Evolutionary conservation across 2,113 vertebrate genomes (phyloP), one percentile per base, ranked within the genome.

Genomic region (Thalassoma bifasciatum): DNA sequence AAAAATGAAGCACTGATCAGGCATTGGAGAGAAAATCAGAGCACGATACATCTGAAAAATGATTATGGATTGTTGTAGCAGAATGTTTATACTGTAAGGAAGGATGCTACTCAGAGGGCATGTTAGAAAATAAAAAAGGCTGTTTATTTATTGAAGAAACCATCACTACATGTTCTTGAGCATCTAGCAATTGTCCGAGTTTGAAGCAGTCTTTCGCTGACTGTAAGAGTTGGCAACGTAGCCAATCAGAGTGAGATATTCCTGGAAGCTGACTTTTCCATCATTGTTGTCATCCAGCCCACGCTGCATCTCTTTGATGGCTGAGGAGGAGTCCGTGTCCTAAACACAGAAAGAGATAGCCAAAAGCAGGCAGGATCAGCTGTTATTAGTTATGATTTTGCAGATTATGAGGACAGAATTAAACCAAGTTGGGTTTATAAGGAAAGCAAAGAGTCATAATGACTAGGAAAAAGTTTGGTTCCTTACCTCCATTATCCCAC

Each of bases 191-290:
- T 86, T 63, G 0, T 62, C 66, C 24, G 54, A 42, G 8, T 72
- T 66, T 56, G 30, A 0, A 16, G 3, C 83, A 8, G 0, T 0
- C 47, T 82, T 73, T 24, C 34, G 73, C 70, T 93, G 47, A 72
- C 92, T 93, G 44, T 89, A 1, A 44, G 74, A 19, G 11, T 51
- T 88, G 59, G 93, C 94, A 79, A 94, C 1, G 79, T 90, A 92
- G 54, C 92, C 93, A 37, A 94, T 71, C 86, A 94, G 84, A 62
- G 19, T 63, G 82, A 94, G 69, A 78, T 92, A 93, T 83, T 94
- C 92, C 75, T 70, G 49, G 79, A 94, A 94, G 90, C 82, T 82
- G 89, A 95, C 90, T 60, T 93, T 93, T 44, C 90, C 92, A 11
- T 94, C 93, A 1, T 75, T 57, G 86, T 94, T 89, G 3, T 70